Conservation (phyloP, 2,797 vertebrate species). For the Nannoperca australis region DNA sequence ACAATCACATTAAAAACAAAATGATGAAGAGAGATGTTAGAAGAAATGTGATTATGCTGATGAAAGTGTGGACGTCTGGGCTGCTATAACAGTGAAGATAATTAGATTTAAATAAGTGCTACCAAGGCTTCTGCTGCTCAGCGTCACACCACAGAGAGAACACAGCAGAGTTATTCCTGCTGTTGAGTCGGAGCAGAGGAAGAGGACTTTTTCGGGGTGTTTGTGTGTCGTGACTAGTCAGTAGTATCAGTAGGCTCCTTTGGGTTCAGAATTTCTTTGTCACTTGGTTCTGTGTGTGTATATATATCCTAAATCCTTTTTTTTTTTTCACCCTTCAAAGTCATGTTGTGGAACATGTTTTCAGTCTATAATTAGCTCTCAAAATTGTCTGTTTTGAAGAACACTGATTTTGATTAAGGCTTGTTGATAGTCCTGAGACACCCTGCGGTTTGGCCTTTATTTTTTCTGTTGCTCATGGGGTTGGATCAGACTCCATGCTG, state of each 20-base stretch:
- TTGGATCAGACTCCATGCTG: conserved; percentile 27
- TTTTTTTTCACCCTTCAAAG: neutral
- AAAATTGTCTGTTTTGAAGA: conserved; percentile 8
- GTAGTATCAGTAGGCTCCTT: conserved; percentile 46
- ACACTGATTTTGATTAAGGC: no score
- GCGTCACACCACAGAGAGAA: conserved; percentile 26
- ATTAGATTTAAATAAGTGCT: conserved; percentile 49
- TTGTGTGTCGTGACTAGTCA: conserved; percentile 34
- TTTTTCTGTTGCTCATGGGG: conserved; percentile 25
- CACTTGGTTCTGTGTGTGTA: neutral
- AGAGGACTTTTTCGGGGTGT: conserved; percentile 21
- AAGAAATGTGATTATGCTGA: conserved; percentile 41
- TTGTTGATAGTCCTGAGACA: neutral
- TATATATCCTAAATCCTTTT: neutral
- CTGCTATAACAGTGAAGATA: conserved; percentile 22
- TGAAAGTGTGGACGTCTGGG: conserved; percentile 39
- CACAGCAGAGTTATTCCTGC: conserved; percentile 10
- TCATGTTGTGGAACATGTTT: neutral
- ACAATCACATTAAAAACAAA: neutral
- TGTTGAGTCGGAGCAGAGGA: conserved; percentile 37
- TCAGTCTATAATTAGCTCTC: neutral
- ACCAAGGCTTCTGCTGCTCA: conserved; percentile 32
- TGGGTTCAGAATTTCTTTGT: conserved; percentile 22
- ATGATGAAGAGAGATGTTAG: neutral
- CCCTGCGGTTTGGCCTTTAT: conserved; percentile 14